Conservation (phyloP, 2,888 invertebrate species). For the Didymodactylos carnosus region DNA sequence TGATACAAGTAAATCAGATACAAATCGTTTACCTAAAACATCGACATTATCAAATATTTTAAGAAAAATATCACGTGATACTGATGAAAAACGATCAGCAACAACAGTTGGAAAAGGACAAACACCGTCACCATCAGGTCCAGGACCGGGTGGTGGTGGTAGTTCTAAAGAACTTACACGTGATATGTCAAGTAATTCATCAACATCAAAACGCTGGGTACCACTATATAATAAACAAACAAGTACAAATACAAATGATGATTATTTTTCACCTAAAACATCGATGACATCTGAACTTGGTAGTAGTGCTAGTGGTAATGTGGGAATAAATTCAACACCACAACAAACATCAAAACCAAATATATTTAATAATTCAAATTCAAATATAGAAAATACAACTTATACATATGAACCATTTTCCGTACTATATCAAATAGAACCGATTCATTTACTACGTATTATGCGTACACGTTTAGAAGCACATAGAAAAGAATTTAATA, state of each 20-base stretch:
- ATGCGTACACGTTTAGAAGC: not conserved
- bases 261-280: not conserved
- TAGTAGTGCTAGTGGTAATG: not conserved
- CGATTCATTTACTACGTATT: not conserved
- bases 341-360: not conserved
- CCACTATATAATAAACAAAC: not conserved
- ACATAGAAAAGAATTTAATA: not conserved
- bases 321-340: not conserved
- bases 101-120: not conserved
- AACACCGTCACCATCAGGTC: not conserved
- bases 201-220: not conserved
- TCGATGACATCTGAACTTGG: not conserved
- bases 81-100: not conserved
- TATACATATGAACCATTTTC: not conserved
- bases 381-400: not conserved
- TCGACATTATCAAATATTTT: not conserved
- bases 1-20: not conserved
- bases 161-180: not conserved
- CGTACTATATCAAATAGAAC: not conserved
- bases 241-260: not conserved
- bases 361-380: not conserved
- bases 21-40: not conserved
- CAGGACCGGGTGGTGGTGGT: not conserved
- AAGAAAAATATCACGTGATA: not conserved
- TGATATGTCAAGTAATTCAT: too few relatives aligned